These are phyloP conservation scores for Gallinago undulata DNA, from an alignment of 2,113 vertebrate species.

Conservation along the genomic window DNA sequence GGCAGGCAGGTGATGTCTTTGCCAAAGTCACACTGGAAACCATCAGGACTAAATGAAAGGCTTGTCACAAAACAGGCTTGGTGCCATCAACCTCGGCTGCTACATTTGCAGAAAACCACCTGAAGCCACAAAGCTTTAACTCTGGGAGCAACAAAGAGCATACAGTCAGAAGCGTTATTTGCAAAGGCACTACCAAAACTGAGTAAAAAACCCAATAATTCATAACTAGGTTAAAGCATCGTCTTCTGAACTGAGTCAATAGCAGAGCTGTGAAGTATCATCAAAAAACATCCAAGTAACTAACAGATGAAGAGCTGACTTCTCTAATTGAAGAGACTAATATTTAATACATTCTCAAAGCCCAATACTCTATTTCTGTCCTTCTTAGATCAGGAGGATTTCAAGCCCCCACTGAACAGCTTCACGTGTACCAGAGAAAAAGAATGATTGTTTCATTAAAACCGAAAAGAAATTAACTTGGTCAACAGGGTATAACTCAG, in stretches of 20 bases:
- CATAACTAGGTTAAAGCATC: background rate
- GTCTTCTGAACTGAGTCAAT: background rate
- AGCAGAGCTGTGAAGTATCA: background rate
- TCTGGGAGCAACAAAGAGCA: background rate
- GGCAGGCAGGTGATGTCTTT: background rate
- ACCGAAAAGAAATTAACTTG: background rate
- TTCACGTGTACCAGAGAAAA: background rate
- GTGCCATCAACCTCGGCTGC: background rate
- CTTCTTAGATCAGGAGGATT: background rate
- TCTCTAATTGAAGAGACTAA: background rate
- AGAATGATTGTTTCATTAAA: background rate
- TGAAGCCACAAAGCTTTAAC: background rate
- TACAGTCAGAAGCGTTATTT: background rate
- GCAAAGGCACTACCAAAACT: background rate
- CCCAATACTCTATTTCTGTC: background rate
- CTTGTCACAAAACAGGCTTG: conserved; percentile 3
- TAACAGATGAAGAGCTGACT: background rate
- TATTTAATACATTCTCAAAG: background rate
- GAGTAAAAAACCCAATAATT: background rate
- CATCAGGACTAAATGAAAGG: conserved; percentile 14
- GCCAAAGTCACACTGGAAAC: conserved; percentile 44
- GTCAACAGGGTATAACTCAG: background rate
- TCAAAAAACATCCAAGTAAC: background rate
- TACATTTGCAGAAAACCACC: conserved; percentile 10
- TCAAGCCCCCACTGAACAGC: background rate